phyloP scores from a whole-genome alignment of 1,140 invertebrate species.

The Drosophila pachea region DNA sequence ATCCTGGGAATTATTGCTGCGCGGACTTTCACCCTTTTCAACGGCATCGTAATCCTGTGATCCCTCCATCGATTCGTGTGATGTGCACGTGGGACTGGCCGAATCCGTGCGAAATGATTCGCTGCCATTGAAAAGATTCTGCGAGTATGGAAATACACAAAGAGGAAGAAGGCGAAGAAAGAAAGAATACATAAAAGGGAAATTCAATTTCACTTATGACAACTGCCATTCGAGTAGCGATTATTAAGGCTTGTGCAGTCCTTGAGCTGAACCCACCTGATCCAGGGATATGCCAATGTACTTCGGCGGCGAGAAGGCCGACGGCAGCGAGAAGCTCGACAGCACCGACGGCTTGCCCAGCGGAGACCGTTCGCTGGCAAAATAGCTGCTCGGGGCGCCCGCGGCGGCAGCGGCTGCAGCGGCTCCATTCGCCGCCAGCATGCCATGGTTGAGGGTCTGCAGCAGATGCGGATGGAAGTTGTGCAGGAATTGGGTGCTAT shows the following conservation, averaged over 20 bases:
- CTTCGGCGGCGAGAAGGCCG: constrained; percentile 78
- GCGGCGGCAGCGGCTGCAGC: constrained; percentile 63
- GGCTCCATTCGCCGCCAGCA: constrained; percentile 72
- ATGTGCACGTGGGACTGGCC: constrained; percentile 78
- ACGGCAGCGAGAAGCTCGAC: constrained; percentile 77
- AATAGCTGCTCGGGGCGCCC: constrained; percentile 68
- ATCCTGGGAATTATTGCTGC: constrained; percentile 78
- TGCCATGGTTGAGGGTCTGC: constrained; percentile 75
- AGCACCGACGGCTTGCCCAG: constrained; percentile 77
- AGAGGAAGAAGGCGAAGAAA: not conserved
- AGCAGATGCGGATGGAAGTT: constrained; percentile 78
- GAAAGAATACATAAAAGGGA: not conserved
- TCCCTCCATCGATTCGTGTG: constrained; percentile 78
- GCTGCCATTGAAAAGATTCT: constrained; percentile 78
- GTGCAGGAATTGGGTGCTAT: constrained; percentile 72
- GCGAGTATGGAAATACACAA: not conserved
- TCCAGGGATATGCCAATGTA: constrained; percentile 78
- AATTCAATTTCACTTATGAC: constrained; percentile 65
- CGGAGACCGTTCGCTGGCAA: constrained; percentile 71
- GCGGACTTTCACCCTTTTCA: constrained; percentile 79
- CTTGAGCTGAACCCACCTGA: constrained; percentile 62
- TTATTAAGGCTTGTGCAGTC: constrained; percentile 26
- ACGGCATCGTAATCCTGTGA: constrained; percentile 78
- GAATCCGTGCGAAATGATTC: constrained; percentile 79
- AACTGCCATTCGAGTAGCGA: constrained; percentile 61